Conservation (phyloP, 2,888 invertebrate species). For the Orthonychiurus folsomi region DNA sequence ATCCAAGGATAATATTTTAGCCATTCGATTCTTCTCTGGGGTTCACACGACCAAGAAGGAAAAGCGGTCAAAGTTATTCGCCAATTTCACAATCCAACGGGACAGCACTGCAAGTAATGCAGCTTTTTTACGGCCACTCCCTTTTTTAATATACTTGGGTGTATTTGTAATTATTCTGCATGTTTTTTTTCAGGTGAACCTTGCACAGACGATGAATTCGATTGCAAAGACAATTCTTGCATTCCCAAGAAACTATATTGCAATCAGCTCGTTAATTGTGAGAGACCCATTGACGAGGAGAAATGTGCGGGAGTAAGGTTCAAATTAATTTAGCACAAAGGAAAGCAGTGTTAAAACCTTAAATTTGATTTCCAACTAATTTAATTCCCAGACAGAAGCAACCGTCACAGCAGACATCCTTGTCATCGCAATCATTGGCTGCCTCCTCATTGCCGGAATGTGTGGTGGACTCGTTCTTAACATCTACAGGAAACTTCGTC, state of each 20-base stretch:
- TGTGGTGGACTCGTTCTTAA: constrained; percentile 80
- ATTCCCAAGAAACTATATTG: constrained; percentile 62
- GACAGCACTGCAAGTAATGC: constrained; percentile 15
- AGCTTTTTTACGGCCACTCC: background rate
- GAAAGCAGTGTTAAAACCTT: too few species aligned
- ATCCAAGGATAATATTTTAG: constrained; percentile 59
- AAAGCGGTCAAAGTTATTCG: constrained; percentile 25
- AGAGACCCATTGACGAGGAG: constrained; percentile 70
- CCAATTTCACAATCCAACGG: constrained; percentile 34
- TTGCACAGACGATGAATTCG: constrained; percentile 54
- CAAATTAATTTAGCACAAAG: background rate
- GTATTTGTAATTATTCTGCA: too few species aligned
- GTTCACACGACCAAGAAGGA: constrained; percentile 26
- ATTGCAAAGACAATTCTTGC: constrained; percentile 74
- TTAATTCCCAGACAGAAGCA: background rate
- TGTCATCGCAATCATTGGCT: constrained; percentile 79
- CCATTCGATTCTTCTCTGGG: constrained; percentile 64
- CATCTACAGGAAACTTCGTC: constrained; percentile 72
- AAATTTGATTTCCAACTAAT: background rate
- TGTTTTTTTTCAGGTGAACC: background rate
- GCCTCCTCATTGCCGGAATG: constrained; percentile 76
- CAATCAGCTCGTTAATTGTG: constrained; percentile 67
- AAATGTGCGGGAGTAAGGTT: constrained; percentile 44
- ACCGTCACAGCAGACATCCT: constrained; percentile 54
- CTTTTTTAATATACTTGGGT: background rate